Conservation (phyloP, 2,113 vertebrate species). For the Aspiorhynchus laticeps region DNA sequence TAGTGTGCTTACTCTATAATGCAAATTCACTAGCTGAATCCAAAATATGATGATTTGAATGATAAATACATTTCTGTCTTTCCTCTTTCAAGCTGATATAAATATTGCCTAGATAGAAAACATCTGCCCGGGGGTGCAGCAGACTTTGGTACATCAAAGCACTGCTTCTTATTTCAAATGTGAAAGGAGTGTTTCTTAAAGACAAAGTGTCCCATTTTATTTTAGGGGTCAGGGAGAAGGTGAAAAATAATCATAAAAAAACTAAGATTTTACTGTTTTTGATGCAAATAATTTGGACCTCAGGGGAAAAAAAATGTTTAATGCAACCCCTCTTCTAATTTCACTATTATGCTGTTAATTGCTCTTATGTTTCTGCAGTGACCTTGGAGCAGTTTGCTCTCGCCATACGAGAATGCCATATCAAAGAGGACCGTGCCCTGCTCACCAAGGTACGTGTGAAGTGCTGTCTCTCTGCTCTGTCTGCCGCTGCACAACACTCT, state of each 20-base stretch:
- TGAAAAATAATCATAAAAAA: neutral
- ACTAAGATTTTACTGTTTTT: neutral
- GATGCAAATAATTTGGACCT: neutral
- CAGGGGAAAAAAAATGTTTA: neutral
- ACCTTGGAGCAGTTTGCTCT: conserved; percentile 69
- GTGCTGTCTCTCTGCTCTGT: conserved; percentile 68
- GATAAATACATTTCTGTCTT: neutral
- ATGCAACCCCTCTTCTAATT: neutral
- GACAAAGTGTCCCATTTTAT: neutral
- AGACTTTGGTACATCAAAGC: neutral
- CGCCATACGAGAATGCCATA: conserved; percentile 61
- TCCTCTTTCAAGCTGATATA: conserved; percentile 1
- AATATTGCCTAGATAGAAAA: neutral
- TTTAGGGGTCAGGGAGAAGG: neutral
- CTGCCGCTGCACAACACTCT: conserved; percentile 50
- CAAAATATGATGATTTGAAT: neutral
- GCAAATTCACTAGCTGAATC: neutral
- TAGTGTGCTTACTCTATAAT: neutral
- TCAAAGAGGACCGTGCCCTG: conserved; percentile 61
- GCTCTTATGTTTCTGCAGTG: conserved; percentile 55
- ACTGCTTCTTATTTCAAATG: neutral
- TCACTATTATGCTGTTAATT: neutral
- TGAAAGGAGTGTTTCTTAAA: conserved; percentile 10
- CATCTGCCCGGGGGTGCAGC: neutral
- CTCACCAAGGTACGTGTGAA: conserved; percentile 69